Evolutionary conservation across 2,797 vertebrate genomes (phyloP).

Genomic region (Pseudotriccus pelzelni): DNA sequence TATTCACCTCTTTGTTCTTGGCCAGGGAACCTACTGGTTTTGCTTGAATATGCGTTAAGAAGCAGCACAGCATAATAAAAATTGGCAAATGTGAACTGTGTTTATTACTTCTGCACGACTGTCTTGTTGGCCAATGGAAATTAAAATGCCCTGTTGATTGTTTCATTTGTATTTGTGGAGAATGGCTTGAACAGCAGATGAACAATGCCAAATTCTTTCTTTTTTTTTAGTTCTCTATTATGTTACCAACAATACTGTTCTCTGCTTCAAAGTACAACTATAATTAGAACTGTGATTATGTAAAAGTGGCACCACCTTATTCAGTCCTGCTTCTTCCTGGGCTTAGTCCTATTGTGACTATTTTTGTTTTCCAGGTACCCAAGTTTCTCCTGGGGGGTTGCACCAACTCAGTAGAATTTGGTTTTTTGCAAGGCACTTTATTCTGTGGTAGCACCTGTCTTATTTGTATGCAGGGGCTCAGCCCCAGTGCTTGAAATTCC

Average conservation of each 20-base stretch:
- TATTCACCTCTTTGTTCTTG: conserved; percentile 5
- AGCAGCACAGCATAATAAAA: not conserved
- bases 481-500: not conserved
- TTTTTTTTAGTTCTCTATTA: conserved; percentile 24
- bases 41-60: not conserved
- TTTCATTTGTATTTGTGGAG: conserved; percentile 32
- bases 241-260: conserved; percentile 27
- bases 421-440: not conserved
- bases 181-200: conserved; percentile 35
- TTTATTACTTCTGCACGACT: conserved; percentile 10
- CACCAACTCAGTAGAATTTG: not conserved
- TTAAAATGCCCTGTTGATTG: conserved; percentile 31
- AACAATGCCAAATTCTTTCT: not conserved
- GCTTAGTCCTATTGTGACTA: not conserved
- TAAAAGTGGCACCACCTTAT: conserved; percentile 31
- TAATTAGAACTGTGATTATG: conserved; percentile 49
- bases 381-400: not conserved
- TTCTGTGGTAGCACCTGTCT: not conserved
- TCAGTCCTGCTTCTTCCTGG: not conserved
- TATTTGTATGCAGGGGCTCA: not conserved
- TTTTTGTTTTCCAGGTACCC: not conserved
- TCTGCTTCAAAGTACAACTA: conserved; percentile 18
- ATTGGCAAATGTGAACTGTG: not conserved
- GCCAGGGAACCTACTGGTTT: not conserved
- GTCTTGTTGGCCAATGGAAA: conserved; percentile 29